Evolutionary conservation across 1,140 invertebrate genomes (phyloP), one percentile per base, ranked within the genome.

Genomic region (Drosophila lini): DNA sequence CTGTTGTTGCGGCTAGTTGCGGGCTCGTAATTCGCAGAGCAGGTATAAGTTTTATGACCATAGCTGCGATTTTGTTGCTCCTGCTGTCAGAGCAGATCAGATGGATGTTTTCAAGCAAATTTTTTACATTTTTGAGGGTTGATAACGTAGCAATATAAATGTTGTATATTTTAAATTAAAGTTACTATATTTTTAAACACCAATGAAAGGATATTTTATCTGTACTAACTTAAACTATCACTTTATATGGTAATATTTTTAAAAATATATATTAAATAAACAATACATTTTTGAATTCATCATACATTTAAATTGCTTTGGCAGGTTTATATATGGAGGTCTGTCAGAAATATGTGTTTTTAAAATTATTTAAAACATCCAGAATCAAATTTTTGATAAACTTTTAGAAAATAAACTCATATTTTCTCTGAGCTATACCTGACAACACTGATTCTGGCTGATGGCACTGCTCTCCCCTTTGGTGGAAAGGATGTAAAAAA

Each of bases 21-120:
- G 56, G 62, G 42, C 62, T 62, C 48, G 62, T 85, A 81, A 75
- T 84, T 76, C 56, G 74, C 59, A 58, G 74, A 22, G 15, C 48
- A 86, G 63, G 78, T 76, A 77, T 62, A 88, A 71, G 73, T 88
- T 88, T 82, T 86, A 86, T 80, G 84, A 78, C 71, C 79, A 62
- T 58, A 50, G 62, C 68, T 31, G 78, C 56, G 73, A 65, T 69
- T 85, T 61, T 73, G 41, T 56, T 57, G 61, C 25, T 44, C 16
- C 28, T 57, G 50, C n/a, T 11, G 25, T 11, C 13, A 38, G 68
- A 25, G 52, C 34, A 31, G 65, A 7, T 1, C 0, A 3, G 0
- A n/a, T 13, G n/a, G 61, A 15, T 45, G 4, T 41, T 61, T 74
- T 36, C 2, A 0, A 32, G 50, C 34, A 3, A n/a, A 7, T 22